Conservation (phyloP, 2,797 vertebrate species). For the Rhodeus uyekii region DNA sequence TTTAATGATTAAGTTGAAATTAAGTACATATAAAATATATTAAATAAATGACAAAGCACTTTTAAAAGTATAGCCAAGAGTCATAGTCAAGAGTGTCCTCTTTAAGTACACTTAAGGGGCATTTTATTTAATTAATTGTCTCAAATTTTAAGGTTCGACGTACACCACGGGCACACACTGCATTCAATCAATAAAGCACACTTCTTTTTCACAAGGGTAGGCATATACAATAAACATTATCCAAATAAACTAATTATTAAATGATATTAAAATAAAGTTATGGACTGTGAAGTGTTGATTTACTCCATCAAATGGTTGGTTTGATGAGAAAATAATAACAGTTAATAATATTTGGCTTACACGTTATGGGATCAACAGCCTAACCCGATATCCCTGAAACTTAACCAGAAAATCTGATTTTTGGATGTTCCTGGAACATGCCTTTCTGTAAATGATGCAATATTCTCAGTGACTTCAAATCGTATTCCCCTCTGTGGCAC, state of each 20-base stretch:
- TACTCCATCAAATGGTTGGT: background rate
- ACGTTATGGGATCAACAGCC: background rate
- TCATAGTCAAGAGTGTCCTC: background rate
- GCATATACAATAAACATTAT: background rate
- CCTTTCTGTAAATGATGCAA: background rate
- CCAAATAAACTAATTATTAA: background rate
- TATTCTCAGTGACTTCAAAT: background rate
- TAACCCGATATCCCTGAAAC: background rate
- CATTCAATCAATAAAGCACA: background rate
- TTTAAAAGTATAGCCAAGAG: background rate
- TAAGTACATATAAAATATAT: no score
- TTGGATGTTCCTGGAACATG: background rate
- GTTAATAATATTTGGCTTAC: background rate
- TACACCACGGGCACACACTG: background rate
- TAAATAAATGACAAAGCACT: background rate
- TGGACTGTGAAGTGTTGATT: background rate
- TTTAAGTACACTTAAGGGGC: background rate
- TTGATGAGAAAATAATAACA: background rate
- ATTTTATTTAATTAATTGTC: background rate
- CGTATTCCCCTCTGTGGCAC: conserved; percentile 12
- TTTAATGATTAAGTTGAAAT: no score
- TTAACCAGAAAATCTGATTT: background rate
- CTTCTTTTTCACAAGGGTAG: background rate
- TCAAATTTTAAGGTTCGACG: background rate
- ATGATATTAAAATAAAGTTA: background rate